These are phyloP conservation scores for Nemotelus nigrinus DNA, from an alignment of 2,888 invertebrate genomes.

Conservation along the genomic window DNA sequence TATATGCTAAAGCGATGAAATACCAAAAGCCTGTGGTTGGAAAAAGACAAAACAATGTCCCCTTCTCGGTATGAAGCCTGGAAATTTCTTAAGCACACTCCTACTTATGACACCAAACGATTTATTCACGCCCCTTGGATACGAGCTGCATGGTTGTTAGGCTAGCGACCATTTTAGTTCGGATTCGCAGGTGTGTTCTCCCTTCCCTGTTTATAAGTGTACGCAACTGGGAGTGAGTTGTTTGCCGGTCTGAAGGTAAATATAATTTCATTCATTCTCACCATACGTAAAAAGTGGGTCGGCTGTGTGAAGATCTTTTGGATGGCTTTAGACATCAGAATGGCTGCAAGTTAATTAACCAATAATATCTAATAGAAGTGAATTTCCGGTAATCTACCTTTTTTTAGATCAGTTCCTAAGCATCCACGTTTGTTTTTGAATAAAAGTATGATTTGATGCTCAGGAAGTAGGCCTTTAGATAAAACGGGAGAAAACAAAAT, in stretches of 20 bases:
- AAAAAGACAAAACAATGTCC: not conserved
- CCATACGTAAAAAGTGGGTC: conserved; percentile 4
- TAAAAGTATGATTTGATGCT: not conserved
- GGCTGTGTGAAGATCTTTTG: not conserved
- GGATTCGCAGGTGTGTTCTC: conserved; percentile 19
- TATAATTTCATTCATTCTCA: not conserved
- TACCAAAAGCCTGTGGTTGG: not conserved
- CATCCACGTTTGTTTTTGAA: too few relatives aligned
- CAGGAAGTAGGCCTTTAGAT: not conserved
- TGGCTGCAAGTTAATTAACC: conserved; percentile 32
- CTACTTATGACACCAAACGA: not conserved
- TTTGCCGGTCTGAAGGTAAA: conserved; percentile 17
- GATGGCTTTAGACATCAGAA: not conserved
- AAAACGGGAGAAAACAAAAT: not conserved
- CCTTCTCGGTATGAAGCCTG: too few relatives aligned
- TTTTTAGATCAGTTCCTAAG: too few relatives aligned
- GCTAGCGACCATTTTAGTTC: conserved; percentile 36
- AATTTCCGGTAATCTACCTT: conserved; percentile 7
- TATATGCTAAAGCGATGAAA: not conserved
- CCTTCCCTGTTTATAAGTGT: not conserved
- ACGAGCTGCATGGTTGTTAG: conserved; percentile 22
- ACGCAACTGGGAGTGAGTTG: conserved; percentile 7
- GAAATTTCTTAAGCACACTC: too few relatives aligned
- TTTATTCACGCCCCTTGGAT: conserved; percentile 23
- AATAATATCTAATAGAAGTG: conserved; percentile 24